Conservation (phyloP, 2,888 invertebrate genomes). For the Lasioglossum morio region DNA sequence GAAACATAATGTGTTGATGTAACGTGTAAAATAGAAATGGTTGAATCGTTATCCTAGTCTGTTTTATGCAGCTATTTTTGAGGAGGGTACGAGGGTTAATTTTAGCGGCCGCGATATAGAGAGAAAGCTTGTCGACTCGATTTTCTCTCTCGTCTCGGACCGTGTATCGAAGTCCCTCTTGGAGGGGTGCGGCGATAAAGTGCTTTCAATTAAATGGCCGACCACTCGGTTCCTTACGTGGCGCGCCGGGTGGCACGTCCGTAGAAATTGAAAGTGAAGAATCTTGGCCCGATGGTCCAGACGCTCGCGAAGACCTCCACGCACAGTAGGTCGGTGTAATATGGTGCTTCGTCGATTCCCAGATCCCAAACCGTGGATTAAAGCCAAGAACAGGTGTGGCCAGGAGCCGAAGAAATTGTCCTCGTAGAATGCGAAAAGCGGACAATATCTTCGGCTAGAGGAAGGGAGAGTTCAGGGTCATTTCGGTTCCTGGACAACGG, state of each 20-base stretch:
- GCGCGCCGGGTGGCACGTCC: neutral
- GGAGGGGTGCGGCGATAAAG: neutral
- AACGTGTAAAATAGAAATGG: too few species aligned
- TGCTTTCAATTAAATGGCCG: neutral
- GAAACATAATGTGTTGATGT: too few species aligned
- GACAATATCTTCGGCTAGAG: too few species aligned
- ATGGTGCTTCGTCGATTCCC: neutral
- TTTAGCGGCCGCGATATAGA: constrained; percentile 39
- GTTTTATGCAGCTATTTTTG: too few species aligned
- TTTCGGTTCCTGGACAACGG: too few species aligned
- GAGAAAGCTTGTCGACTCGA: constrained; percentile 3
- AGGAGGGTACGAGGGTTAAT: too few species aligned
- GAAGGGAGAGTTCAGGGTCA: too few species aligned
- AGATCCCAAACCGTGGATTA: too few species aligned
- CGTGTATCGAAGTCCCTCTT: neutral
- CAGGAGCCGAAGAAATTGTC: too few species aligned
- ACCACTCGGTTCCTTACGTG: neutral
- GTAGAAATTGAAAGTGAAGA: neutral
- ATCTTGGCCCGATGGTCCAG: neutral
- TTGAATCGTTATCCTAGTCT: too few species aligned
- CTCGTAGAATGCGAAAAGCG: too few species aligned
- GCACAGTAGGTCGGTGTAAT: neutral
- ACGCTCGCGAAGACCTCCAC: neutral
- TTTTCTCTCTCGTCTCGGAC: neutral
- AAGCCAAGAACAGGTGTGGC: too few species aligned